phyloP scores from a whole-genome alignment of 2,797 vertebrate genomes.

The Enteromius afrohamiltoni region DNA sequence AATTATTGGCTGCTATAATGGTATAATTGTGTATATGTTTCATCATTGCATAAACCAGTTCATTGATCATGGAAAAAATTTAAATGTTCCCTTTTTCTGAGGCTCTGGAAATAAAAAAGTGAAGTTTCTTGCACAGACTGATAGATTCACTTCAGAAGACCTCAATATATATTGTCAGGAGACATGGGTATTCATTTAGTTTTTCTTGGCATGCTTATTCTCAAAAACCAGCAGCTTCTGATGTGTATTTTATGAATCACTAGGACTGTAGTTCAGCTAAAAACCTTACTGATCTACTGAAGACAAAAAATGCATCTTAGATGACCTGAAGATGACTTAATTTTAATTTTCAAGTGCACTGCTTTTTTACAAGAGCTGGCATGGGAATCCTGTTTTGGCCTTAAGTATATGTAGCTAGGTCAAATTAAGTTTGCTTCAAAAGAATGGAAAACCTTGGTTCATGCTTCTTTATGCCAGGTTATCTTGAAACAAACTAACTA shows the following conservation, averaged over 20 bases:
- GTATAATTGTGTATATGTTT: background rate
- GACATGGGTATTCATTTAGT: background rate
- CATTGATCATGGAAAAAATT: background rate
- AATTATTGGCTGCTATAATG: background rate
- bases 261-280: background rate
- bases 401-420: background rate
- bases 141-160: background rate
- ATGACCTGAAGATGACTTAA: background rate
- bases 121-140: background rate
- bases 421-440: conserved; percentile 10
- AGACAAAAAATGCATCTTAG: background rate
- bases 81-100: background rate
- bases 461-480: conserved; percentile 17
- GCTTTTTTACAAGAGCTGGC: background rate
- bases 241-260: background rate
- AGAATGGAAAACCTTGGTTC: background rate
- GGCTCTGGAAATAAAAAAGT: background rate
- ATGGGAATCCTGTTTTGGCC: conserved; percentile 5
- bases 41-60: background rate
- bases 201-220: background rate
- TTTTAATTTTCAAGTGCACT: background rate
- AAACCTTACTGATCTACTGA: background rate
- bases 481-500: conserved; percentile 5
- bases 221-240: background rate
- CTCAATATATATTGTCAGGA: background rate